Evolutionary conservation across 2,113 vertebrate genomes (phyloP).

Genomic region (Sapajus apella): DNA sequence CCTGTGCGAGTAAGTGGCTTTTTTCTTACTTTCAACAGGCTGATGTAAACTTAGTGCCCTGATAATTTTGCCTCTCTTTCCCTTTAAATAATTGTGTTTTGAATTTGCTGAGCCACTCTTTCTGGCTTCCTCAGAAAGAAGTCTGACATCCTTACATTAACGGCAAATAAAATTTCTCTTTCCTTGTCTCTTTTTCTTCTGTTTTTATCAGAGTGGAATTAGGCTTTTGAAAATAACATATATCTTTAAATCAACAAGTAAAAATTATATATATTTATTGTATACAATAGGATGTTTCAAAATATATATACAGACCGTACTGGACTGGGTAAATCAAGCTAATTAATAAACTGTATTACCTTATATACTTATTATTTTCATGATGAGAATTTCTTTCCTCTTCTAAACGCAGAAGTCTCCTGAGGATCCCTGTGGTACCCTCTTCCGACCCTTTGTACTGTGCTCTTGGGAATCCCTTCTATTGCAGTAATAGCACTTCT

Average conservation of each 20-base stretch:
- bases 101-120: not conserved
- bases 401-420: not conserved
- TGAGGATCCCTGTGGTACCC: not conserved
- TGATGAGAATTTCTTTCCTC: not conserved
- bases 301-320: not conserved
- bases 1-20: not conserved
- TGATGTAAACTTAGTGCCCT: not conserved
- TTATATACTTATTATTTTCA: not conserved
- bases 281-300: not conserved
- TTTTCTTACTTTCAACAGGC: not conserved
- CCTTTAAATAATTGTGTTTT: not conserved
- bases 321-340: not conserved
- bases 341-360: not conserved
- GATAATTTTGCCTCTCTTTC: not conserved
- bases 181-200: not conserved
- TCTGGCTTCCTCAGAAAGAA: constrained; percentile 6
- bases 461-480: not conserved
- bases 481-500: not conserved
- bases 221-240: not conserved
- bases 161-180: not conserved
- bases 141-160: not conserved
- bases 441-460: not conserved
- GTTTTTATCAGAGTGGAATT: not conserved
- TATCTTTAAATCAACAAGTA: not conserved
- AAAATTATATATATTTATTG: not conserved